Evolutionary conservation across 2,888 invertebrate species (phyloP).

Genomic region (Spicauda simplicius): DNA sequence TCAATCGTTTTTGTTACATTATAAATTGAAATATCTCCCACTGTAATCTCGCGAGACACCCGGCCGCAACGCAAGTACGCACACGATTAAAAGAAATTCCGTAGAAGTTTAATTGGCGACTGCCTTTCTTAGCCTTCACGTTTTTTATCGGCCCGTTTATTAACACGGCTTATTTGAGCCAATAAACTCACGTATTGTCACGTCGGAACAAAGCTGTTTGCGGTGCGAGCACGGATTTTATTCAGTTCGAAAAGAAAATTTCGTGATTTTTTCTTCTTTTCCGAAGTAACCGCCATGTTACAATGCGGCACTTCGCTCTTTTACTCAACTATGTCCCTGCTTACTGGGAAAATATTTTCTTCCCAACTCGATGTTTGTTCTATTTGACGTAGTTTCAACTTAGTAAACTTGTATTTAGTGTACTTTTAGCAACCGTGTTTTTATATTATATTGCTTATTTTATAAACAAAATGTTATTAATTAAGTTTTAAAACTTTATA

Average conservation of each 20-base stretch:
- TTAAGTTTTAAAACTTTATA: no score
- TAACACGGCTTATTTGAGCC: conserved; percentile 27
- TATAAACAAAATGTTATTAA: no score
- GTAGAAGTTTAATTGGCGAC: conserved; percentile 33
- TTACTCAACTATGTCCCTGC: conserved; percentile 1
- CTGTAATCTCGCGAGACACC: conserved; percentile 38
- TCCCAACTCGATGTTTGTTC: background rate
- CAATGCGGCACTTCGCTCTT: conserved; percentile 1
- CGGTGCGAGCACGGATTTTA: conserved; percentile 25
- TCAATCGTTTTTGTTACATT: conserved; percentile 45
- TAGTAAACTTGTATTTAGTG: no score
- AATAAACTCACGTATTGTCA: conserved; percentile 28
- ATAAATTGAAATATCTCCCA: conserved; percentile 44
- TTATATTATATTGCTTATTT: no score
- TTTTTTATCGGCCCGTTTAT: conserved; percentile 26
- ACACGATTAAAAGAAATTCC: conserved; percentile 33
- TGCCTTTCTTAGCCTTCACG: conserved; percentile 17
- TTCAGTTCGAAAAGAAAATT: conserved; percentile 14
- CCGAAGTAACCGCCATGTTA: conserved; percentile 17
- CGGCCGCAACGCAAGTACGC: conserved; percentile 9
- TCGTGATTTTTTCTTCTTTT: conserved; percentile 7
- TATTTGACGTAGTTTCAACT: background rate
- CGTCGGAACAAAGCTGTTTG: conserved; percentile 31
- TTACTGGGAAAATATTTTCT: conserved; percentile 3
- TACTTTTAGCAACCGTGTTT: no score